phyloP scores from a whole-genome alignment of 1,140 invertebrate genomes.

The Eubasilissa regina region DNA sequence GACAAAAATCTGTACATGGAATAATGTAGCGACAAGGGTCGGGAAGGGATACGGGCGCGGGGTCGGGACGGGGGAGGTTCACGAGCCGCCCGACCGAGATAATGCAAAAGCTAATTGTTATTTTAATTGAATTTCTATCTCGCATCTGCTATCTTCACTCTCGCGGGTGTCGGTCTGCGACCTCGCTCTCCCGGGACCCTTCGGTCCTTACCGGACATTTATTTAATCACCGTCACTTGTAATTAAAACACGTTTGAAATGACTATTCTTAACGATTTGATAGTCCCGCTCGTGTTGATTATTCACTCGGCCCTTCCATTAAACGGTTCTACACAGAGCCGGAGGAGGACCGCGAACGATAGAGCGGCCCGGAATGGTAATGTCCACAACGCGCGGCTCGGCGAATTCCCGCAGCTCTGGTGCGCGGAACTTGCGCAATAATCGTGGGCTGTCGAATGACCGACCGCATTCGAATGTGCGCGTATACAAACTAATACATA shows the following conservation, averaged over 20 bases:
- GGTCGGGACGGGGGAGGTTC: slow-evolving; percentile 14
- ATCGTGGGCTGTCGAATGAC: no score
- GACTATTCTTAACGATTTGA: slow-evolving; percentile 10
- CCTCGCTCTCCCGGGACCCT: not conserved
- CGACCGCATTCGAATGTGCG: no score
- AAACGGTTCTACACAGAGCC: slow-evolving; percentile 7
- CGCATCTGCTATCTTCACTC: slow-evolving; percentile 19
- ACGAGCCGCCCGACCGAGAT: slow-evolving; percentile 45
- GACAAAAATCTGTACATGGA: not conserved
- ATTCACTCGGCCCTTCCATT: not conserved
- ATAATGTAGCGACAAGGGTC: not conserved
- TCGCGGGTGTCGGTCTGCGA: not conserved
- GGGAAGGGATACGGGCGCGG: slow-evolving; percentile 10
- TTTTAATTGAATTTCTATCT: slow-evolving; percentile 60
- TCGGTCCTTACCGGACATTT: slow-evolving; percentile 4
- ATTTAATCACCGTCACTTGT: slow-evolving; percentile 29
- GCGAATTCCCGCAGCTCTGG: no score
- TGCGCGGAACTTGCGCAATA: no score
- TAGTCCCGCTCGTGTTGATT: slow-evolving; percentile 5
- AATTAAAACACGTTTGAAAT: slow-evolving; percentile 19
- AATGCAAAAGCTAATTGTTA: slow-evolving; percentile 58
- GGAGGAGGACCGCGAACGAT: no score
- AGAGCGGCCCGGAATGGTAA: no score
- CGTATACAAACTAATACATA: no score
- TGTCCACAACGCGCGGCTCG: no score